phyloP scores from a whole-genome alignment of 1,140 invertebrate genomes.

The Nymphalis io region DNA sequence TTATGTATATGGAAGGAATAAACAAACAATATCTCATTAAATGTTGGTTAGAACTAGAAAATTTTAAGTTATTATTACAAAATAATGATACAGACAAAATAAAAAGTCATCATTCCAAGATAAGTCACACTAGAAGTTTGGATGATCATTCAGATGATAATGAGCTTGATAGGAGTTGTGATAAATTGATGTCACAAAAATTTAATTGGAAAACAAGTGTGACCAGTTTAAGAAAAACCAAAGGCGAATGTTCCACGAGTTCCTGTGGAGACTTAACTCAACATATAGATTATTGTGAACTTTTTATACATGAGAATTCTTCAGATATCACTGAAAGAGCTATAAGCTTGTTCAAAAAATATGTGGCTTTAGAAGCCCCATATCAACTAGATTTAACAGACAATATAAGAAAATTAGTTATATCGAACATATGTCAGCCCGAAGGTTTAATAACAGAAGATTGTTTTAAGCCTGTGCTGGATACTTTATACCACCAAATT shows the following conservation, averaged over 20 bases:
- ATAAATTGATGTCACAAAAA: conserved; percentile 45
- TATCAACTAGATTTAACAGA: conserved; percentile 73
- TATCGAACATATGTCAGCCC: conserved; percentile 77
- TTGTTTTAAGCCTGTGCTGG: conserved; percentile 81
- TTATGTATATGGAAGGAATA: conserved; percentile 73
- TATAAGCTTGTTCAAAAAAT: conserved; percentile 76
- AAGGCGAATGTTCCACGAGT: conserved; percentile 50
- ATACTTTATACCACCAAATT: conserved; percentile 84
- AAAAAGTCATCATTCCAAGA: conserved; percentile 50
- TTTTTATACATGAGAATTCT: conserved; percentile 39
- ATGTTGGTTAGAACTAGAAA: conserved; percentile 76
- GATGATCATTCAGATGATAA: conserved; percentile 54
- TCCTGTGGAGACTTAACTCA: conserved; percentile 57
- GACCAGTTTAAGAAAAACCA: conserved; percentile 47
- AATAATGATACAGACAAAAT: conserved; percentile 42
- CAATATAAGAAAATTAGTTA: conserved; percentile 69
- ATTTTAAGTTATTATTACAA: conserved; percentile 57
- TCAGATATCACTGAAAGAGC: conserved; percentile 61
- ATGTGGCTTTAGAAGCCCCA: conserved; percentile 78
- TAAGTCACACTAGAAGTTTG: conserved; percentile 65
- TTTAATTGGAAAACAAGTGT: conserved; percentile 43
- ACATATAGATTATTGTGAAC: conserved; percentile 38
- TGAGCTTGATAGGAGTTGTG: conserved; percentile 39
- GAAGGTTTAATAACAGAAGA: conserved; percentile 72
- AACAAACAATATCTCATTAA: conserved; percentile 65